Conservation (phyloP, 2,888 invertebrate species). For the Cephus pulcher region DNA sequence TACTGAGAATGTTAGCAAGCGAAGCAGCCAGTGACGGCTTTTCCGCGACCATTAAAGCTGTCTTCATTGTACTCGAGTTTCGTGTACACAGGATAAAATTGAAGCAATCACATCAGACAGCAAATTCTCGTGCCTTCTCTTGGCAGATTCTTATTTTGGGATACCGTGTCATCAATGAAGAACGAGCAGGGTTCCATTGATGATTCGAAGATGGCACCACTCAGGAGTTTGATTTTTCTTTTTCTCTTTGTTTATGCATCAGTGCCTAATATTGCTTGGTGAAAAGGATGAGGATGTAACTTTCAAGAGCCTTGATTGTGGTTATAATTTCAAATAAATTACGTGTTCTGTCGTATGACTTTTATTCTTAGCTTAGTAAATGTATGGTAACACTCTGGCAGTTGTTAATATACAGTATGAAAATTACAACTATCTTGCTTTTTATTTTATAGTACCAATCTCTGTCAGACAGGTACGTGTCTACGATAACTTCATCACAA, state of each 20-base stretch:
- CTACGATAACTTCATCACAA: neutral
- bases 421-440: neutral
- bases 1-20: slow-evolving; percentile 92
- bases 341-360: neutral
- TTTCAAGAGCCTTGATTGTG: too few relatives aligned
- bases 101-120: neutral
- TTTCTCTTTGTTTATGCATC: too few relatives aligned
- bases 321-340: neutral
- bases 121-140: neutral
- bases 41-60: slow-evolving; percentile 97
- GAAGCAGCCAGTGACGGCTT: slow-evolving; percentile 98
- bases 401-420: neutral
- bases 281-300: too few relatives aligned
- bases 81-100: slow-evolving; percentile 1
- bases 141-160: neutral
- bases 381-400: neutral
- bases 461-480: neutral
- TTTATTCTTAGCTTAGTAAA: neutral
- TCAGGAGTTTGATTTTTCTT: too few relatives aligned
- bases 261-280: too few relatives aligned
- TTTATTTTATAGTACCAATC: neutral
- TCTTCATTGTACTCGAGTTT: slow-evolving; percentile 73
- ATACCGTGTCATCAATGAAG: neutral
- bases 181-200: too few relatives aligned
- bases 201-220: too few relatives aligned